Percentiles rank a stretch among this genome's conserved stretches.
These are phyloP conservation scores for Micropoecilia bifurca DNA, from an alignment of 2,797 vertebrate genomes.

Conservation along the genomic window DNA sequence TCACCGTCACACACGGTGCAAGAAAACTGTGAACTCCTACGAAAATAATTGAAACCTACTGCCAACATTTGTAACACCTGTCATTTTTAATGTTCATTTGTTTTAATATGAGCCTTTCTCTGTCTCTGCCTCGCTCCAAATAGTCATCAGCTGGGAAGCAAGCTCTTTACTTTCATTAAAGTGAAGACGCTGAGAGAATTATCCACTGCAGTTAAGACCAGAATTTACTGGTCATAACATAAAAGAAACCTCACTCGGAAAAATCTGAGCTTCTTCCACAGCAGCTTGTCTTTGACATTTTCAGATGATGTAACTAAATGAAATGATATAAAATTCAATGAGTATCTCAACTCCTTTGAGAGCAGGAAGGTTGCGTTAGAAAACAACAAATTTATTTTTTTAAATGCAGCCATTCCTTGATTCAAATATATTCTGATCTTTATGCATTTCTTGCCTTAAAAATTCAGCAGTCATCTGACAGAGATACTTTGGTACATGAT, in stretches of 20 bases:
- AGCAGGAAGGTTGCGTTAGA: not conserved
- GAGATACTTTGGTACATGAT: not conserved
- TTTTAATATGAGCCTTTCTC: not conserved
- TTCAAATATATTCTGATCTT: slow-evolving; percentile 1
- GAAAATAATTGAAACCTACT: not conserved
- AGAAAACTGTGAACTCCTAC: not conserved
- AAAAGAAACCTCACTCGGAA: not conserved
- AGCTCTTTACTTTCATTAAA: not conserved
- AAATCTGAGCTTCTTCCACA: not conserved
- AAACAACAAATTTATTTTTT: not conserved
- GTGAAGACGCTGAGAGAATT: not conserved
- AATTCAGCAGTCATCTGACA: not conserved
- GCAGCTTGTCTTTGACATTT: not conserved
- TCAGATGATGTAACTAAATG: slow-evolving; percentile 5
- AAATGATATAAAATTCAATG: not conserved
- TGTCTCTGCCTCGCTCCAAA: not conserved
- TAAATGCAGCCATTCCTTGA: not conserved
- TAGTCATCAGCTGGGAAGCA: not conserved
- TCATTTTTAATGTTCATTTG: not conserved
- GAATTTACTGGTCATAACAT: slow-evolving; percentile 6
- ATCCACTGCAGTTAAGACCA: not conserved
- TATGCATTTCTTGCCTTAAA: not conserved
- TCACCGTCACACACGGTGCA: not conserved
- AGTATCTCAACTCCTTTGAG: slow-evolving; percentile 1
- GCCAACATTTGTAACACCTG: not conserved